Conservation (phyloP, 2,888 invertebrate species). For the Alitta virens region DNA sequence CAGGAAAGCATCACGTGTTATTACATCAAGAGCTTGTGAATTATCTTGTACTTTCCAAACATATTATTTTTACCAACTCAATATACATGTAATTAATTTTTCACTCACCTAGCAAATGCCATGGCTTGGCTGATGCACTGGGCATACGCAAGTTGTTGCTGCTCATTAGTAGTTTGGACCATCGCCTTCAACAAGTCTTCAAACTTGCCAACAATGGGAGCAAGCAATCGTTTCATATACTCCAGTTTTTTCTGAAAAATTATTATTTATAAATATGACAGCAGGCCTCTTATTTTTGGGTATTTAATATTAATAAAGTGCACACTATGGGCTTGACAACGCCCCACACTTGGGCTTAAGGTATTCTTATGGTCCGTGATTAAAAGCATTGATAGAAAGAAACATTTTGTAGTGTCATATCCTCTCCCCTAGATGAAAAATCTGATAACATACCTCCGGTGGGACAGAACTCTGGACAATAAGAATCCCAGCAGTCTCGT, state of each 20-base stretch:
- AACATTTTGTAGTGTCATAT: too few relatives aligned
- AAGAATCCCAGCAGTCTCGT: conserved; percentile 62
- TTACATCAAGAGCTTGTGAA: too few relatives aligned
- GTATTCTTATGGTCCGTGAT: too few relatives aligned
- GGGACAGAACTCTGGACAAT: conserved; percentile 60
- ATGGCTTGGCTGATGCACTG: conserved; percentile 60
- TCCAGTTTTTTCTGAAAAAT: conserved; percentile 55
- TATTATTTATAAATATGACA: too few relatives aligned
- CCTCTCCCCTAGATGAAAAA: too few relatives aligned
- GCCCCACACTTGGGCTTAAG: too few relatives aligned
- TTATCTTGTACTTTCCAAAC: too few relatives aligned
- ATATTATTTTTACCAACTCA: too few relatives aligned
- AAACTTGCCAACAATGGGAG: conserved; percentile 59
- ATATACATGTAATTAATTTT: too few relatives aligned
- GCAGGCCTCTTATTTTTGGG: not conserved
- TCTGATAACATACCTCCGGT: conserved; percentile 56
- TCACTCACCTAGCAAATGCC: conserved; percentile 58
- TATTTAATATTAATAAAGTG: not conserved
- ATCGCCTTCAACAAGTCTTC: conserved; percentile 53
- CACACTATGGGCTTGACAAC: too few relatives aligned
- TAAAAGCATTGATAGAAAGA: too few relatives aligned
- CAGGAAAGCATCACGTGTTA: too few relatives aligned
- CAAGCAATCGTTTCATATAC: conserved; percentile 58
- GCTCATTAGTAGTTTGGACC: conserved; percentile 47
- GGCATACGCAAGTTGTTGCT: conserved; percentile 50